These are phyloP conservation scores for Tokudaia muenninki DNA, from an alignment of 2,797 vertebrate genomes.

Conservation along the genomic window DNA sequence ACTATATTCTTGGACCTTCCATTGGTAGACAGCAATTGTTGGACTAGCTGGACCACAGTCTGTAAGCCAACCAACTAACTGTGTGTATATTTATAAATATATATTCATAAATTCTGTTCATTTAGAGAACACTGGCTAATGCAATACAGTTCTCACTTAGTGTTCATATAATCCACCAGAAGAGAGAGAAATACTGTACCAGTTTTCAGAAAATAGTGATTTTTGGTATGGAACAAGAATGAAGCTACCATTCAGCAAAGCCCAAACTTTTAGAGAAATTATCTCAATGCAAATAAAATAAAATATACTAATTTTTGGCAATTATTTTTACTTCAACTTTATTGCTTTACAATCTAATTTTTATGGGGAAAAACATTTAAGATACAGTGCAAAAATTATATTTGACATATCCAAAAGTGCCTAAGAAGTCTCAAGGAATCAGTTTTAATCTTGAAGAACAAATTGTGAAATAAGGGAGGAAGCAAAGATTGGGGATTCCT, in stretches of 20 bases:
- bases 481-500: neutral
- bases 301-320: neutral
- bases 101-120: neutral
- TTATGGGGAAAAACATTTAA: neutral
- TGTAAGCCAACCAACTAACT: neutral
- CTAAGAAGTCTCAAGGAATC: neutral
- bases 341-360: conserved; percentile 1
- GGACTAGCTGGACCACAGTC: neutral
- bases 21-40: neutral
- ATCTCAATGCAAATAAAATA: neutral
- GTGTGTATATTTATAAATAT: neutral
- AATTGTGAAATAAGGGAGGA: neutral
- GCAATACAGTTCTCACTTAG: neutral
- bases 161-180: neutral
- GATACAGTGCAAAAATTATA: neutral
- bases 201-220: neutral
- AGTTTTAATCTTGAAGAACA: neutral
- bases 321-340: neutral
- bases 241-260: neutral
- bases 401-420: neutral
- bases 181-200: neutral
- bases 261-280: neutral
- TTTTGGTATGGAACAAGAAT: conserved; percentile 6
- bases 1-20: neutral
- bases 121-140: neutral